These are phyloP conservation scores for Mohoua ochrocephala DNA, from an alignment of 2,113 vertebrate species.

Conservation along the genomic window DNA sequence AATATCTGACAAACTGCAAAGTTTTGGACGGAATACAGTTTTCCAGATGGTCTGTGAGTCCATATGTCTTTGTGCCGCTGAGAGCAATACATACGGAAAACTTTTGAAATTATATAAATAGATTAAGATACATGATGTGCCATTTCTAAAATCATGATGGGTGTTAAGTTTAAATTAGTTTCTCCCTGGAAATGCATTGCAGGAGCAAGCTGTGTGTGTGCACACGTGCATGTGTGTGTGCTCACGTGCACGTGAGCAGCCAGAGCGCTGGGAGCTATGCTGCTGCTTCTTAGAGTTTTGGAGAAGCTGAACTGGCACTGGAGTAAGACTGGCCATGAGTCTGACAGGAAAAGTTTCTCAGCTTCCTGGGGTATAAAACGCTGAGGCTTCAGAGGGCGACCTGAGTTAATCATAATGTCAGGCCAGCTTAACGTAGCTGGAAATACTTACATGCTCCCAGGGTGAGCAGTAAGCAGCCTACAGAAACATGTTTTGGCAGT, in stretches of 20 bases:
- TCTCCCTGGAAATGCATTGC: neutral
- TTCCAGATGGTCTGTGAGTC: neutral
- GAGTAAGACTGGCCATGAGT: neutral
- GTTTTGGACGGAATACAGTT: neutral
- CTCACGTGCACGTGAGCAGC: accelerated
- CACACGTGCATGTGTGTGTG: accelerated
- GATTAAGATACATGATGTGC: neutral
- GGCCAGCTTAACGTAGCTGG: neutral
- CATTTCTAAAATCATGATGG: neutral
- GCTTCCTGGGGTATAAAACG: neutral
- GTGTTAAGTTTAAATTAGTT: neutral
- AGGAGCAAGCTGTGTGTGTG: neutral
- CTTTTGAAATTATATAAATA: neutral
- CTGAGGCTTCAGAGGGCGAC: neutral
- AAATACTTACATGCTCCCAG: neutral
- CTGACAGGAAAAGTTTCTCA: neutral
- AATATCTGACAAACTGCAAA: neutral
- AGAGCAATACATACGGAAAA: neutral
- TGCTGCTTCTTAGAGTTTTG: neutral
- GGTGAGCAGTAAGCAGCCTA: neutral
- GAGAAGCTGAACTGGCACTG: neutral
- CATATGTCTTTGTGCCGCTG: neutral
- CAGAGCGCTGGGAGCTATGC: neutral
- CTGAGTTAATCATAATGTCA: neutral
- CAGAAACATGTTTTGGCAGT: neutral